Conservation (phyloP, 2,888 invertebrate genomes). For the Argyra leucocephala region DNA sequence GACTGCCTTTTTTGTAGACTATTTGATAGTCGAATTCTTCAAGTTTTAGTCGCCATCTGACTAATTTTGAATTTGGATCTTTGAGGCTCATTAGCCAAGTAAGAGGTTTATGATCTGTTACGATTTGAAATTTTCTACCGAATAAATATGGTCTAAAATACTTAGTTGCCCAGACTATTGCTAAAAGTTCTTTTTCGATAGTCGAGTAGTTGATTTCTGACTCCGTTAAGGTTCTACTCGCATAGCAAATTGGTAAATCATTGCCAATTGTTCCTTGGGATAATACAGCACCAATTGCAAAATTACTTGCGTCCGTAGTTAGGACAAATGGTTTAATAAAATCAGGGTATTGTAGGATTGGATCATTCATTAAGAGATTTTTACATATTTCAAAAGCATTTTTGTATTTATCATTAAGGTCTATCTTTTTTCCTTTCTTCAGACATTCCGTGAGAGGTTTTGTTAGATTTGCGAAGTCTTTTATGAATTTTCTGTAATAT, state of each 20-base stretch:
- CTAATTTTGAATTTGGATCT: conserved; percentile 35
- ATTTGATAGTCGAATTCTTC: conserved; percentile 29
- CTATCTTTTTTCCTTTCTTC: conserved; percentile 18
- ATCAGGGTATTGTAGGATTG: conserved; percentile 34
- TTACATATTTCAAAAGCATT: conserved; percentile 18
- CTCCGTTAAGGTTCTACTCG: conserved; percentile 27
- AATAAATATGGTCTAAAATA: conserved; percentile 35
- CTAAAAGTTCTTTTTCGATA: conserved; percentile 34
- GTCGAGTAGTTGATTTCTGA: conserved; percentile 27
- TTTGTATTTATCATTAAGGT: conserved; percentile 10
- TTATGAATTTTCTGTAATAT: conserved; percentile 18
- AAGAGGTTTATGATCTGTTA: conserved; percentile 38
- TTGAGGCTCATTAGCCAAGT: conserved; percentile 35
- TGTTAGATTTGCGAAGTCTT: conserved; percentile 18
- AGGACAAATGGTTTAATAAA: conserved; percentile 24
- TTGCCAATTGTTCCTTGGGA: conserved; percentile 23
- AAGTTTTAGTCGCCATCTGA: conserved; percentile 33
- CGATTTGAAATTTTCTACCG: conserved; percentile 34
- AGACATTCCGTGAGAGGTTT: conserved; percentile 22
- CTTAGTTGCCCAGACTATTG: conserved; percentile 32
- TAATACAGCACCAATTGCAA: conserved; percentile 27
- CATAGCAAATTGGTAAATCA: conserved; percentile 26
- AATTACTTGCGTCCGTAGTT: conserved; percentile 30
- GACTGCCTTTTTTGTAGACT: conserved; percentile 22
- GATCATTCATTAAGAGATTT: conserved; percentile 21